Percentiles rank a stretch among this genome's conserved stretches.
Conservation (phyloP, 2,888 invertebrate species). For the Epirrhoe tristata region DNA sequence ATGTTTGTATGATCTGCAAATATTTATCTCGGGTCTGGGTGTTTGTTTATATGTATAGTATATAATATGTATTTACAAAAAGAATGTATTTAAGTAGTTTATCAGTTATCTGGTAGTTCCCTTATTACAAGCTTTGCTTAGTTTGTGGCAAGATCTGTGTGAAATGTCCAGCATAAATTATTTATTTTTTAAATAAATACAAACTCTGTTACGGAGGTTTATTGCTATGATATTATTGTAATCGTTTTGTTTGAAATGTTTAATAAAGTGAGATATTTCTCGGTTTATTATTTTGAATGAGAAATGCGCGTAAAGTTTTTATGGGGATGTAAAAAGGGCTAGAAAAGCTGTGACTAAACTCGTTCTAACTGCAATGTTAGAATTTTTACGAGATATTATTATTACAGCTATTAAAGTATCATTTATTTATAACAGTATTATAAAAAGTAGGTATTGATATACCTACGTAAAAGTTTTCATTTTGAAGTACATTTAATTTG, state of each 20-base stretch:
- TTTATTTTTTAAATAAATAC: no score
- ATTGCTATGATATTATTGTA: constrained; percentile 45
- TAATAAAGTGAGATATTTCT: constrained; percentile 38
- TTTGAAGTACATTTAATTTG: no score
- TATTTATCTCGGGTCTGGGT: no score
- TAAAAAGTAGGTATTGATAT: not conserved
- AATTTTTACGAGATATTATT: constrained; percentile 29
- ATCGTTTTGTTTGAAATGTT: constrained; percentile 41
- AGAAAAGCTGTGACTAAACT: constrained; percentile 24
- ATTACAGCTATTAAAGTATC: constrained; percentile 2
- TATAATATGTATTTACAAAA: no score
- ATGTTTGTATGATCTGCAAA: no score
- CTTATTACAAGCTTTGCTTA: no score
- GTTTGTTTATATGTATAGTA: no score
- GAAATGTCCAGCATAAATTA: no score
- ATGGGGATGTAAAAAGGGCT: constrained; percentile 17
- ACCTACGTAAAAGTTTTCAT: no score
- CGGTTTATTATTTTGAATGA: constrained; percentile 37
- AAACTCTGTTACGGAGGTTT: constrained; percentile 40
- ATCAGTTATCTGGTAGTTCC: no score
- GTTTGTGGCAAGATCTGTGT: no score
- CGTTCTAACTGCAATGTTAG: constrained; percentile 11
- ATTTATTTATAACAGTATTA: not conserved
- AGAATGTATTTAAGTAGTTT: no score
- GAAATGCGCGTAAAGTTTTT: constrained; percentile 31